Evolutionary conservation across 2,113 vertebrate genomes (phyloP).

Genomic region (Orycteropus afer): DNA sequence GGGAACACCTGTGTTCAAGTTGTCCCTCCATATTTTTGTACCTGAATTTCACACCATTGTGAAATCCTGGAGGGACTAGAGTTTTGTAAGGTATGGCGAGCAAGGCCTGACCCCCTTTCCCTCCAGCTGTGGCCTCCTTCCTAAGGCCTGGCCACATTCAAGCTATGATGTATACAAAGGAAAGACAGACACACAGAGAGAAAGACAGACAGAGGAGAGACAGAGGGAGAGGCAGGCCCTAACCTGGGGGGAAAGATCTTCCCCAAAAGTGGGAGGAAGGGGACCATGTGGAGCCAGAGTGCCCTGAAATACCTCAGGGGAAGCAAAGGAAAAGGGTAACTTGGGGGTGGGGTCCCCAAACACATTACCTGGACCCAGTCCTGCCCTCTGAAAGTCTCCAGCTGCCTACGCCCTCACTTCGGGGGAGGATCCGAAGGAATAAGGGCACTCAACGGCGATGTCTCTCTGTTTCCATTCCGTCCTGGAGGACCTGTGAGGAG

Average conservation of each 20-base stretch:
- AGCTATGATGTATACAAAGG: background rate
- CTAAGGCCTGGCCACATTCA: background rate
- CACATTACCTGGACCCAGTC: background rate
- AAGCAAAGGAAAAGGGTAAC: background rate
- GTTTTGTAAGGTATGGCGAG: background rate
- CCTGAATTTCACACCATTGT: constrained; percentile 6
- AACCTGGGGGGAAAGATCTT: background rate
- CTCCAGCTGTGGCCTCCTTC: background rate
- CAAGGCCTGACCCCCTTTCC: background rate
- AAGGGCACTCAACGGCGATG: background rate
- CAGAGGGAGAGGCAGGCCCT: too few species aligned
- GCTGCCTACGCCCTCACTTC: constrained; percentile 52
- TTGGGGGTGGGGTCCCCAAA: background rate
- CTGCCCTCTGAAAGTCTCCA: background rate
- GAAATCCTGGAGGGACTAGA: background rate
- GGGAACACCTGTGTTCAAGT: background rate
- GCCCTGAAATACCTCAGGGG: background rate
- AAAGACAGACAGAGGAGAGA: too few species aligned
- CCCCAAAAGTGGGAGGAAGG: background rate
- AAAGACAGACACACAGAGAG: too few species aligned
- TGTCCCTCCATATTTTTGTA: background rate
- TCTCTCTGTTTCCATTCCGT: background rate
- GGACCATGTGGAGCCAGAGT: background rate
- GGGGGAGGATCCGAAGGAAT: constrained; percentile 6
- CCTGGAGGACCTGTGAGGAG: background rate